A percentile compares a stretch with the other conserved stretches of the same genome.
phyloP scores from a whole-genome alignment of 1,140 invertebrate genomes.

The Bactericera cockerelli region DNA sequence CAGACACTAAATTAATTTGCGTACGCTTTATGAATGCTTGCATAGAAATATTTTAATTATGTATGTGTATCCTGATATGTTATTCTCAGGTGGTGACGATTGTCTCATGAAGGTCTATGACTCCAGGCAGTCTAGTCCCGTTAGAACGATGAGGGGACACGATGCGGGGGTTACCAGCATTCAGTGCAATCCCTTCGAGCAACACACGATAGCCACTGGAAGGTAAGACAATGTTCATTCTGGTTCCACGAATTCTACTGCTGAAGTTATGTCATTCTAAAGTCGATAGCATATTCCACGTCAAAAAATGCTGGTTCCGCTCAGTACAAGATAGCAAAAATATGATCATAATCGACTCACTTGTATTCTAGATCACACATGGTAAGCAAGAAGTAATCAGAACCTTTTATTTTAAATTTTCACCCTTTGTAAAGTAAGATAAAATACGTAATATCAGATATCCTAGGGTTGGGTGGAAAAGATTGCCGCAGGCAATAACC shows the following conservation, averaged over 20 bases:
- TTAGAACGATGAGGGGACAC: constrained; percentile 40
- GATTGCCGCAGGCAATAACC: no score
- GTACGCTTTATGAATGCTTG: background rate
- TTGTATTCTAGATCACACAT: background rate
- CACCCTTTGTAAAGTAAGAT: background rate
- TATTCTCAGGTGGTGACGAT: constrained; percentile 64
- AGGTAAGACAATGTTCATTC: constrained; percentile 42
- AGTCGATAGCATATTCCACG: no score
- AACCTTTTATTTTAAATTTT: background rate
- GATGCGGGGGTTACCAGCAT: constrained; percentile 70
- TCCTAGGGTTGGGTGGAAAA: no score
- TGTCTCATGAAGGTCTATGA: constrained; percentile 59
- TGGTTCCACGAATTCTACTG: no score
- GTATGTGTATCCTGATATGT: constrained; percentile 4
- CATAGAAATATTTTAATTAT: background rate
- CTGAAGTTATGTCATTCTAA: no score
- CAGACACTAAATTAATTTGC: background rate
- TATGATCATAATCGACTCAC: no score
- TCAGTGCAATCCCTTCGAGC: constrained; percentile 45
- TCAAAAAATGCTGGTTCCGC: no score
- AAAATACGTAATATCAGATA: no score
- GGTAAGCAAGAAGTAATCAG: background rate
- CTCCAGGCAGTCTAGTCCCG: constrained; percentile 33
- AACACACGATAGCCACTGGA: constrained; percentile 57
- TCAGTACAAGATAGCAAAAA: no score